A percentile compares a stretch with the other conserved stretches of the same genome.
Evolutionary conservation across 2,888 invertebrate species (phyloP).

Genomic region (Gasteruption jaculator): DNA sequence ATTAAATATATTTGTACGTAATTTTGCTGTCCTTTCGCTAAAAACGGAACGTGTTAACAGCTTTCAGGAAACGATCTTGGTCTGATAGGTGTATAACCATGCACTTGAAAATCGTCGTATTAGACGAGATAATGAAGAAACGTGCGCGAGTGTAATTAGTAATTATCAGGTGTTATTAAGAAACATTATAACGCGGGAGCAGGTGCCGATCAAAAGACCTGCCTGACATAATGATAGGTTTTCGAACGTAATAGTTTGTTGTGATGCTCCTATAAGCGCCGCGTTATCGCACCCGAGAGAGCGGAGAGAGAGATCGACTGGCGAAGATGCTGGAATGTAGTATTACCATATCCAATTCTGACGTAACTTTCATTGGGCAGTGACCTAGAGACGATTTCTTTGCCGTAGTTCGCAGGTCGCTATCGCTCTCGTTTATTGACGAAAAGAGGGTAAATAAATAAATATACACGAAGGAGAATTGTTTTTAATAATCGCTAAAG

Average conservation of each 20-base stretch:
- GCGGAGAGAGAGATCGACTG: constrained; percentile 19
- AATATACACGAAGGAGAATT: no score
- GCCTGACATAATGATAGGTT: constrained; percentile 25
- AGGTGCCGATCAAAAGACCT: constrained; percentile 7
- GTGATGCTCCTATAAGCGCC: constrained; percentile 16
- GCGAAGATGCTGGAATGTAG: constrained; percentile 41
- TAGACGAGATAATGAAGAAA: no score
- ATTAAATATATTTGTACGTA: no score
- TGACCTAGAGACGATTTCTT: constrained; percentile 45
- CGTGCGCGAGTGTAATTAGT: no score
- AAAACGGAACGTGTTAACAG: no score
- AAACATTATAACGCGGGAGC: constrained; percentile 17
- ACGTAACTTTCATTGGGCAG: constrained; percentile 46
- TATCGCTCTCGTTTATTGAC: no score
- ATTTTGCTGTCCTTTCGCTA: no score
- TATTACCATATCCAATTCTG: constrained; percentile 46
- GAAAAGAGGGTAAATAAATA: no score
- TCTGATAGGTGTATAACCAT: no score
- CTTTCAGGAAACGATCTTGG: no score
- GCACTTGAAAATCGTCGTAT: no score
- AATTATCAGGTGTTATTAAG: constrained; percentile 16
- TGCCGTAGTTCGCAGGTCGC: constrained; percentile 23
- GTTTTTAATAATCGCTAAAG: no score
- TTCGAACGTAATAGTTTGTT: constrained; percentile 22
- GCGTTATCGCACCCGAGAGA: constrained; percentile 19